Evolutionary conservation across 1,140 invertebrate genomes (phyloP).

Genomic region (Papilio polytes): DNA sequence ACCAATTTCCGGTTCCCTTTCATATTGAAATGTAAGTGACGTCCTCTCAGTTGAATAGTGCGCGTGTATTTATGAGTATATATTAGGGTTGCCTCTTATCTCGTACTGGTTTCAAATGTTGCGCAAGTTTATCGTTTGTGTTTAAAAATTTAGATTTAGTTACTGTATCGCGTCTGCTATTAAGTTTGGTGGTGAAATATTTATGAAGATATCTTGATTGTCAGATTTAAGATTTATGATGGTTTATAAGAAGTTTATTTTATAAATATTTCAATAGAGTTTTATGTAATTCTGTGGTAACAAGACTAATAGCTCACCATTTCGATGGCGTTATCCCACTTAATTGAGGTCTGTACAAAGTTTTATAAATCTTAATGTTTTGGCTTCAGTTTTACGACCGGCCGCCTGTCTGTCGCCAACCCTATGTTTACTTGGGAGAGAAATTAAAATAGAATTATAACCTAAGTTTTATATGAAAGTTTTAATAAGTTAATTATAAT

Average conservation of each 20-base stretch:
- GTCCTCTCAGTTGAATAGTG: constrained; percentile 44
- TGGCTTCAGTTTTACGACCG: too few relatives aligned
- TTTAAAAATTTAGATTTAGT: neutral
- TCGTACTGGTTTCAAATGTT: neutral
- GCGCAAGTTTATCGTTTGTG: neutral
- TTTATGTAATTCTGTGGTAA: too few relatives aligned
- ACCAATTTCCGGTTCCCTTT: constrained; percentile 61
- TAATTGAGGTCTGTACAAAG: too few relatives aligned
- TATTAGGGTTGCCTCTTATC: neutral
- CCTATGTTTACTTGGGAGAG: too few relatives aligned
- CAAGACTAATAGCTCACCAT: too few relatives aligned
- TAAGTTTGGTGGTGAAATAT: neutral
- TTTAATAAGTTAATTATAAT: too few relatives aligned
- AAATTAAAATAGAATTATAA: too few relatives aligned
- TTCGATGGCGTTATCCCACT: too few relatives aligned
- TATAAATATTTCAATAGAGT: neutral
- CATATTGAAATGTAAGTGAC: constrained; percentile 61
- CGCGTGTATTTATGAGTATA: constrained; percentile 42
- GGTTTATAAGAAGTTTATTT: neutral
- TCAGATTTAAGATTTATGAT: neutral
- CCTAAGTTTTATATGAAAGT: too few relatives aligned
- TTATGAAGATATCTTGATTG: neutral
- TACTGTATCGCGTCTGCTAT: neutral
- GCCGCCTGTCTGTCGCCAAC: too few relatives aligned
- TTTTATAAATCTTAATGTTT: too few relatives aligned